These are phyloP conservation scores for Scatophagus argus DNA, from an alignment of 2,113 vertebrate genomes.

Conservation along the genomic window DNA sequence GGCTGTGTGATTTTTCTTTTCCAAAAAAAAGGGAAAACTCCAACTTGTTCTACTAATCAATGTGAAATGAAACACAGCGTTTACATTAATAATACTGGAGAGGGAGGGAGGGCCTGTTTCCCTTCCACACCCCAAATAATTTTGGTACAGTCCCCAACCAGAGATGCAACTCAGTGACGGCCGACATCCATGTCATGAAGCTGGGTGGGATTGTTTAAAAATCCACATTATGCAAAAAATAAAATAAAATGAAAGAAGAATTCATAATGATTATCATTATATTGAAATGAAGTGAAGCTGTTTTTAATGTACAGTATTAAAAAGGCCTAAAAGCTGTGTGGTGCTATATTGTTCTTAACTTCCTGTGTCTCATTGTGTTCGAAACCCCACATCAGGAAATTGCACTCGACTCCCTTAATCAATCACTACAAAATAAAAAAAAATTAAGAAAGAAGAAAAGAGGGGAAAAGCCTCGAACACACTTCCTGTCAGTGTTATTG, in stretches of 20 bases:
- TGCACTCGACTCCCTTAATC: conserved; percentile 95
- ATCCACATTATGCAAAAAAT: conserved; percentile 94
- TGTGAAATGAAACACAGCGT: too few species aligned
- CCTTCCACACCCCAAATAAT: background rate
- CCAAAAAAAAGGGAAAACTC: too few species aligned
- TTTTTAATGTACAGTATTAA: conserved; percentile 92
- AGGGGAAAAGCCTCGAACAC: conserved; percentile 36
- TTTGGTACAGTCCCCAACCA: background rate
- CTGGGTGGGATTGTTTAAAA: conserved; percentile 85
- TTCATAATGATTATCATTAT: conserved; percentile 58
- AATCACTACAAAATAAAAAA: conserved; percentile 91
- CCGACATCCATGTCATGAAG: conserved; percentile 13
- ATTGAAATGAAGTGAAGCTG: conserved; percentile 69
- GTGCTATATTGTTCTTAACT: conserved; percentile 93
- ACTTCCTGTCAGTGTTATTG: conserved; percentile 90
- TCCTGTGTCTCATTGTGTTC: conserved; percentile 94
- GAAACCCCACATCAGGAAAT: conserved; percentile 94
- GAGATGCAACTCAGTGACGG: background rate
- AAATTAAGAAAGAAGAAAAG: conserved; percentile 31
- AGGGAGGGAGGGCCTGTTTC: too few species aligned
- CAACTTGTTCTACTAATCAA: background rate
- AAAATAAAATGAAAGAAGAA: conserved; percentile 83
- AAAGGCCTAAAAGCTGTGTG: conserved; percentile 97
- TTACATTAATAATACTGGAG: background rate
- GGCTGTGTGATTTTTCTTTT: too few species aligned